A percentile compares a stretch with the other conserved stretches of the same genome.
phyloP scores from a whole-genome alignment of 2,113 vertebrate genomes.

The Nansenia antarctica region DNA sequence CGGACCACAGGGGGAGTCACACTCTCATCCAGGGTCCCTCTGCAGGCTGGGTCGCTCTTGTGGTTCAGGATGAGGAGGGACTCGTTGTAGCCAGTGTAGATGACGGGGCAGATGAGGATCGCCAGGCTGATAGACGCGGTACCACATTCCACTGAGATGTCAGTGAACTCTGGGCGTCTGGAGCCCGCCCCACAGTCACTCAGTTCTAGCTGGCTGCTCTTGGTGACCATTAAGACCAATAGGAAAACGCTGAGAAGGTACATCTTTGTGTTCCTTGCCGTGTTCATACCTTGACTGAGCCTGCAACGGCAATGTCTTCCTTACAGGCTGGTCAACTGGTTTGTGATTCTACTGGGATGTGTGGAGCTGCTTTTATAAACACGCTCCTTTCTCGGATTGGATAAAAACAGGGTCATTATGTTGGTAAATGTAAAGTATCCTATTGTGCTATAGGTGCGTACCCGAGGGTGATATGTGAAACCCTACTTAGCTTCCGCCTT shows the following conservation, averaged over 20 bases:
- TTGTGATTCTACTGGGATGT: constrained; percentile 24
- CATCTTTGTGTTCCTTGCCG: constrained; percentile 31
- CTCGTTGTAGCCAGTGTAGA: constrained; percentile 77
- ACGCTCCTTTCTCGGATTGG: constrained; percentile 53
- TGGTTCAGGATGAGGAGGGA: constrained; percentile 70
- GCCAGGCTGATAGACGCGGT: constrained; percentile 62
- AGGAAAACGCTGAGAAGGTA: constrained; percentile 26
- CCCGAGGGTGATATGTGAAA: constrained; percentile 62
- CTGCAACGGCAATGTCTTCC: background rate
- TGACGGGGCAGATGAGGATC: constrained; percentile 69
- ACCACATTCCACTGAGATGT: constrained; percentile 70
- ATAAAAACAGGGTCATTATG: too few relatives aligned
- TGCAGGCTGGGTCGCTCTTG: constrained; percentile 44
- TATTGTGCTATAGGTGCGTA: too few relatives aligned
- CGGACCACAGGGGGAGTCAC: constrained; percentile 62
- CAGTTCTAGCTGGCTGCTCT: constrained; percentile 27
- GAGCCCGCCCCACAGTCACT: constrained; percentile 40
- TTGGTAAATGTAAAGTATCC: too few relatives aligned
- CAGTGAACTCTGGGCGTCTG: constrained; percentile 52
- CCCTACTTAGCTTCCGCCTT: constrained; percentile 35
- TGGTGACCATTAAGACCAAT: constrained; percentile 28
- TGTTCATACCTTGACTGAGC: constrained; percentile 21
- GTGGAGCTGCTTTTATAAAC: constrained; percentile 60
- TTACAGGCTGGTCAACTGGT: background rate
- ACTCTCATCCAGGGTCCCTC: constrained; percentile 58